phyloP scores from a whole-genome alignment of 1,140 invertebrate species.

The Pseudomyrmex pallidus region DNA sequence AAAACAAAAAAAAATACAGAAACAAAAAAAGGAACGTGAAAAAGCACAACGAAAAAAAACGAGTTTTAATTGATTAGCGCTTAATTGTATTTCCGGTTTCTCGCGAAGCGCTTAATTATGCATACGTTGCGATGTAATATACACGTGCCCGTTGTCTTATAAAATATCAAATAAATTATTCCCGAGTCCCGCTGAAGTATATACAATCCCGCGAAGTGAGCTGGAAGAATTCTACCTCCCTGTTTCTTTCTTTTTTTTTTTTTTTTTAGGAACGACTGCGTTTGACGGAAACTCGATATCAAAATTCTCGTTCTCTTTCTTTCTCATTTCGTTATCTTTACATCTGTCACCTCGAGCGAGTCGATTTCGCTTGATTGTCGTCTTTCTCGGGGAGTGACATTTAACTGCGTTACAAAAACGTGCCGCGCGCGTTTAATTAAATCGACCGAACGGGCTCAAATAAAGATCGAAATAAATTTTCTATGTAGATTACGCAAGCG shows the following conservation, averaged over 20 bases:
- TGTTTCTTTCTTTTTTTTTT: too few species aligned
- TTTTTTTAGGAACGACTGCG: conserved; percentile 30
- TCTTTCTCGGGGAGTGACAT: neutral
- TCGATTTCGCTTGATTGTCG: conserved; percentile 7
- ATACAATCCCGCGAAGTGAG: neutral
- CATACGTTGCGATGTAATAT: too few species aligned
- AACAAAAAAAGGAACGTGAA: neutral
- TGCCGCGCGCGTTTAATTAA: conserved; percentile 6
- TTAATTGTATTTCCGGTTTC: neutral
- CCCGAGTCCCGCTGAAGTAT: neutral
- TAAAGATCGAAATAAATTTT: conserved; percentile 29
- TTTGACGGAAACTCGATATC: conserved; percentile 50
- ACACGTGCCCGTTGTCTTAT: neutral
- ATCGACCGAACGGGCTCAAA: neutral
- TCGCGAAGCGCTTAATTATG: neutral
- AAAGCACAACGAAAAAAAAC: neutral
- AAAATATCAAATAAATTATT: conserved; percentile 27
- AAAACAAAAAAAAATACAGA: neutral
- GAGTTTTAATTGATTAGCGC: neutral
- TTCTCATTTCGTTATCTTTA: conserved; percentile 40
- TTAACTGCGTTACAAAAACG: neutral
- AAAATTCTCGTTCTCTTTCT: conserved; percentile 20
- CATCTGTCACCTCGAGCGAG: conserved; percentile 6
- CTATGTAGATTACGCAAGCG: neutral
- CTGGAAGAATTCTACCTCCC: conserved; percentile 9